phyloP scores from a whole-genome alignment of 2,888 invertebrate species.

The Ectemnius cavifrons region DNA sequence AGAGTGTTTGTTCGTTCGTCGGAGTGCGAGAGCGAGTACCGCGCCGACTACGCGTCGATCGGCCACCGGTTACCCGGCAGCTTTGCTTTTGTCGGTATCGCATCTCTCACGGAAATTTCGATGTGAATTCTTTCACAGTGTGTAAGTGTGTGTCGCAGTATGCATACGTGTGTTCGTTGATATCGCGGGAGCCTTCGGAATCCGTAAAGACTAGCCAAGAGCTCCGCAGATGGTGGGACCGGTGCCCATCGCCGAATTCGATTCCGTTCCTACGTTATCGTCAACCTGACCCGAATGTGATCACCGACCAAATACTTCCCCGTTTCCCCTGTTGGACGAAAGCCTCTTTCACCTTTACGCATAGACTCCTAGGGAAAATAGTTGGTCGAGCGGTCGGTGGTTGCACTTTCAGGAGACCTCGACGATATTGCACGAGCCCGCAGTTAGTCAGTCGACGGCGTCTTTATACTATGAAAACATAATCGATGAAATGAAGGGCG shows the following conservation, averaged over 20 bases:
- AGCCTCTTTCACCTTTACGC: background rate
- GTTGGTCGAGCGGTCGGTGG: background rate
- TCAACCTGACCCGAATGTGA: conserved; percentile 40
- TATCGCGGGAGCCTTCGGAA: conserved; percentile 28
- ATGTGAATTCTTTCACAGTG: conserved; percentile 47
- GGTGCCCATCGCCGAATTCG: conserved; percentile 26
- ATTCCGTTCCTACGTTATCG: conserved; percentile 44
- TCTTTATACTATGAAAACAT: conserved; percentile 69
- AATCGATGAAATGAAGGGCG: conserved; percentile 68
- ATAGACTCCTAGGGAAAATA: background rate
- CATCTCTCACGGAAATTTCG: conserved; percentile 50
- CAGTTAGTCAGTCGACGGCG: conserved; percentile 52
- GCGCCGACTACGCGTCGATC: conserved; percentile 34
- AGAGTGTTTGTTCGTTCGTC: conserved; percentile 42
- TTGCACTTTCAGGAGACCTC: conserved; percentile 19
- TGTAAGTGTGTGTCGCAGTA: conserved; percentile 22
- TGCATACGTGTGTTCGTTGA: conserved; percentile 39
- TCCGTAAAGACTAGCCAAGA: conserved; percentile 14
- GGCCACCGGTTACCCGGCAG: conserved; percentile 24
- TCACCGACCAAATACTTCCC: conserved; percentile 5
- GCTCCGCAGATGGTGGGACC: background rate
- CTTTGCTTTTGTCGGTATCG: conserved; percentile 8
- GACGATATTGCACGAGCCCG: conserved; percentile 71
- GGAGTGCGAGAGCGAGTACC: conserved; percentile 47
- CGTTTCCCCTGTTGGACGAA: conserved; percentile 5